Conservation (phyloP, 2,888 invertebrate genomes). For the Julus scanicus region DNA sequence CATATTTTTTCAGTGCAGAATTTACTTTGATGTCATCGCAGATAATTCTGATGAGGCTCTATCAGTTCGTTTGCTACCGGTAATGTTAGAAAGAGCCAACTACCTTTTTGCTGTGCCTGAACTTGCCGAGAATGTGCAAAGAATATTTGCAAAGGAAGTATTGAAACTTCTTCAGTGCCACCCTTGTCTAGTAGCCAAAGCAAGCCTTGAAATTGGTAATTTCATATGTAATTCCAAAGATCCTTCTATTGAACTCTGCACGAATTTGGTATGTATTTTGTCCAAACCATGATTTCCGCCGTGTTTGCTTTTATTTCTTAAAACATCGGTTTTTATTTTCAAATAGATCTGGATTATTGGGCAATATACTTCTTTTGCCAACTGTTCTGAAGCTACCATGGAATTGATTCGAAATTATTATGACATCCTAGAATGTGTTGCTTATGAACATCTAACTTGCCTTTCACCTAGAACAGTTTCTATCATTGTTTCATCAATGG, state of each 20-base stretch:
- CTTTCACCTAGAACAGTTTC: constrained; percentile 34
- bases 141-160: constrained; percentile 47
- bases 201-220: not conserved
- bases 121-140: not conserved
- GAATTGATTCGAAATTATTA: constrained; percentile 40
- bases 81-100: constrained; percentile 46
- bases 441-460: constrained; percentile 46
- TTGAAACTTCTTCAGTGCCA: not conserved
- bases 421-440: constrained; percentile 48
- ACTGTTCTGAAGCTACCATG: not conserved
- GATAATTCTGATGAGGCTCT: not conserved
- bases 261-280: constrained; percentile 12
- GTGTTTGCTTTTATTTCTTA: not conserved
- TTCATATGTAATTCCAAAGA: constrained; percentile 26
- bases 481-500: constrained; percentile 47
- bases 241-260: constrained; percentile 48
- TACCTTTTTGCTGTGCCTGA: not conserved
- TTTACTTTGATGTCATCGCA: constrained; percentile 47
- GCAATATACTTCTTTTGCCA: constrained; percentile 9
- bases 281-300: not conserved
- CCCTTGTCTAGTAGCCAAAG: constrained; percentile 9
- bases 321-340: not conserved
- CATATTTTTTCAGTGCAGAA: not conserved
- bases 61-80: not conserved
- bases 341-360: constrained; percentile 49